Base-by-base conservation (phyloP, 2,113 vertebrate species). In the Condylura cristata region DNA sequence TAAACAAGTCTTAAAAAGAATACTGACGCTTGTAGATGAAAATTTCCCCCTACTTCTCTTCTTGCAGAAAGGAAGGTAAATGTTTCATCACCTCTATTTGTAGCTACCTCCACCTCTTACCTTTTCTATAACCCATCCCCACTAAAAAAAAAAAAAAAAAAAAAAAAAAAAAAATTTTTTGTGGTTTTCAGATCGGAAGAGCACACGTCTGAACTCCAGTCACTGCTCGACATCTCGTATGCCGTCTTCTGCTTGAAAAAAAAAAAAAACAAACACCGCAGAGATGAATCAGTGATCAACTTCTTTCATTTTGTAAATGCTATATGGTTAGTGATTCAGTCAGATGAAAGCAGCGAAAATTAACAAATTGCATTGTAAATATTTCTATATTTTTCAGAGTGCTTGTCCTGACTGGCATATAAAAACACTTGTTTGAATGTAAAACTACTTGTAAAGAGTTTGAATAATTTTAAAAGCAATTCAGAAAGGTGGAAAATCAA, bases 391-490 rank as follows among this genome's bases (percentile, higher is more conserved):
- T 93, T 75, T 83, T 37, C 30, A 39, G 58, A 48, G 22, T 28
- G 30, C 28, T 89, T 89, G n/a, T 39, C 53, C 83, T 94, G n/a
- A 81, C 2, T 80, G 51, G 41, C 58, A 39, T 10, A 70, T 28
- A 74, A 60, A 88, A 87, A 37, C 16, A 41, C 8, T 51, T 61
- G 68, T 30, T 24, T 10, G 20, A 41, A 95, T 76, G 71, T 81
- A 56, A 86, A 89, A 68, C 63, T 68, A 74, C 61, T 76, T 83
- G 79, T 72, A 75, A 37, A 89, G 53, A 13, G 16, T 83, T 89
- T 83, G 93, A 86, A 86, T 94, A 89, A 92, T 61, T 82, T 86
- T 28, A 92, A 95, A 83, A 48, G 53, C 61, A 66, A 78, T 86
- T 46, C 26, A 74, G 37, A 84, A 79, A 68, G 22, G 20, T 71